Conservation (phyloP, 2,888 invertebrate genomes). For the Podabrus alpinus region DNA sequence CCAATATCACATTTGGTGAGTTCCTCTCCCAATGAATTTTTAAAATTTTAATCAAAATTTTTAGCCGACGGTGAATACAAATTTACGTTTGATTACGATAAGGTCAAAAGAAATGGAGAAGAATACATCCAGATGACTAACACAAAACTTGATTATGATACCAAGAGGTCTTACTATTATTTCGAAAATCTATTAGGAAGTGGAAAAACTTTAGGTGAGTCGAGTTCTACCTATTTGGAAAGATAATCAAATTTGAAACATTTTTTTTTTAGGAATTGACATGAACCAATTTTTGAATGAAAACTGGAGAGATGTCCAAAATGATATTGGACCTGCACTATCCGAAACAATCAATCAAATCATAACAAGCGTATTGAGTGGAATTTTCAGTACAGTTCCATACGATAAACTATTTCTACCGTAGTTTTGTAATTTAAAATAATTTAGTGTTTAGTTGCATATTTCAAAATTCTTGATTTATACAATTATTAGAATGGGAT, state of each 20-base stretch:
- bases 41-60: not conserved
- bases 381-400: slow-evolving; percentile 43
- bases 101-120: slow-evolving; percentile 37
- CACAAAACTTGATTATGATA: slow-evolving; percentile 31
- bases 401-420: slow-evolving; percentile 42
- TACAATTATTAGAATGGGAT: too few species aligned
- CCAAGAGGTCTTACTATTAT: slow-evolving; percentile 36
- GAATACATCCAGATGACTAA: slow-evolving; percentile 37
- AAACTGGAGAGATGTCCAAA: slow-evolving; percentile 51
- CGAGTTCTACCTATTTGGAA: too few species aligned
- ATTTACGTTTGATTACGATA: slow-evolving; percentile 41
- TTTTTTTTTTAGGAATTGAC: slow-evolving; percentile 42
- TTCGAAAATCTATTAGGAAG: slow-evolving; percentile 39
- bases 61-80: slow-evolving; percentile 35
- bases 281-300: slow-evolving; percentile 55
- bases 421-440: not conserved
- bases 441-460: not conserved
- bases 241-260: not conserved
- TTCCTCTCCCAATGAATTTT: not conserved
- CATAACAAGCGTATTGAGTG: slow-evolving; percentile 32
- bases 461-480: not conserved
- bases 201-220: slow-evolving; percentile 34
- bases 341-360: slow-evolving; percentile 43
- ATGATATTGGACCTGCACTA: slow-evolving; percentile 49
- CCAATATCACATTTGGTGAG: slow-evolving; percentile 45